These are phyloP conservation scores for Leptarthrus brevirostris DNA, from an alignment of 2,888 invertebrate species.

Conservation along the genomic window DNA sequence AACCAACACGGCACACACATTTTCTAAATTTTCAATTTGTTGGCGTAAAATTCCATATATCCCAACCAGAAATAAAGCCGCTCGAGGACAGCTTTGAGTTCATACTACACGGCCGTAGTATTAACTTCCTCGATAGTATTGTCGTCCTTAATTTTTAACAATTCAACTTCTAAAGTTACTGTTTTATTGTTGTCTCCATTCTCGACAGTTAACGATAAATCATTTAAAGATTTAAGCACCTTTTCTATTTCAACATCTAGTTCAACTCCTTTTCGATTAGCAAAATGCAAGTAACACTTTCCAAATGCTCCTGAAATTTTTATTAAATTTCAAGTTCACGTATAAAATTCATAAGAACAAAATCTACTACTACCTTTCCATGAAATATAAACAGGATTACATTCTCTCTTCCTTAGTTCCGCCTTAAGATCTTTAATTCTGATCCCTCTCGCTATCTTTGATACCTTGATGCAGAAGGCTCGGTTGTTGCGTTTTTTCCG, in stretches of 20 bases:
- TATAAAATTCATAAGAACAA: too few species aligned
- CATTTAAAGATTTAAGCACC: constrained; percentile 63
- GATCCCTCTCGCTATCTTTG: constrained; percentile 78
- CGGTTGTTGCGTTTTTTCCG: constrained; percentile 54
- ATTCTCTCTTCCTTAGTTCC: constrained; percentile 78
- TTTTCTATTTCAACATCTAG: constrained; percentile 64
- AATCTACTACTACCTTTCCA: constrained; percentile 78
- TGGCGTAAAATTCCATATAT: constrained; percentile 62
- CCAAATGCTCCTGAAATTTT: constrained; percentile 71
- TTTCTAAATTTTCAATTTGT: constrained; percentile 61
- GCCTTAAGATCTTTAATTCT: constrained; percentile 81
- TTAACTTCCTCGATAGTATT: constrained; percentile 63
- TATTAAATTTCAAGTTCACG: constrained; percentile 54
- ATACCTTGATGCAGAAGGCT: constrained; percentile 70
- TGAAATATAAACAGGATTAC: constrained; percentile 80
- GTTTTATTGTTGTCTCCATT: constrained; percentile 55
- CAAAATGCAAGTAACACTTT: constrained; percentile 80
- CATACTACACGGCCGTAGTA: constrained; percentile 67
- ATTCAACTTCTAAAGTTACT: constrained; percentile 56
- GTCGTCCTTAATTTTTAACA: constrained; percentile 54
- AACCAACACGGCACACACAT: background rate
- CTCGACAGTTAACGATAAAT: constrained; percentile 60
- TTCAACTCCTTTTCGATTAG: constrained; percentile 71
- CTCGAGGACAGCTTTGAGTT: constrained; percentile 63
- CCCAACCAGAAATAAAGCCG: constrained; percentile 64